Evolutionary conservation across 2,888 invertebrate species (phyloP).

Genomic region (Ctenicera cuprea): DNA sequence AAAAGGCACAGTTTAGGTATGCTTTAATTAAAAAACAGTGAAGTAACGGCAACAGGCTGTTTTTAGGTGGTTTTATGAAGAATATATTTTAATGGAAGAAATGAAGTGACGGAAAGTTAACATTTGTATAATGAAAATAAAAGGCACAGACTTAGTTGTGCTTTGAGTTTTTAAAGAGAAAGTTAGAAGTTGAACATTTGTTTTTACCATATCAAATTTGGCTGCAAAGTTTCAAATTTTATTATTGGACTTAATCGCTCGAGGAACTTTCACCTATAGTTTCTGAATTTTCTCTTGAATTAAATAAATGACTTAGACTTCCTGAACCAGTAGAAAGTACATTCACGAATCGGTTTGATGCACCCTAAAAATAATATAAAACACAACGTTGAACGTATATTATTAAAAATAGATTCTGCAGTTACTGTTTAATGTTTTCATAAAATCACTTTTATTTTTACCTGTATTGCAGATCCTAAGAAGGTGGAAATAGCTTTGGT

Average conservation of each 20-base stretch:
- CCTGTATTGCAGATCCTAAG: conserved; percentile 86
- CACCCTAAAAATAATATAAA: conserved; percentile 62
- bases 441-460: conserved; percentile 64
- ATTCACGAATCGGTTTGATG: conserved; percentile 62
- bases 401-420: background rate
- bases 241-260: conserved; percentile 48
- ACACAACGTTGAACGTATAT: conserved; percentile 8
- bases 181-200: background rate
- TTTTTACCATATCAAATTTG: conserved; percentile 36
- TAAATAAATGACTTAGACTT: conserved; percentile 56
- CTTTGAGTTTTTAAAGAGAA: conserved; percentile 17
- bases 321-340: conserved; percentile 61
- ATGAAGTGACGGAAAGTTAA: background rate
- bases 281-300: conserved; percentile 47
- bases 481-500: conserved; percentile 87
- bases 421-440: background rate
- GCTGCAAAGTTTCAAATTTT: conserved; percentile 1
- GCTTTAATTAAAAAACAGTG: too few species aligned
- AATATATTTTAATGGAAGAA: background rate
- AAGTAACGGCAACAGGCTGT: too few species aligned
- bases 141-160: conserved; percentile 18
- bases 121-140: conserved; percentile 4
- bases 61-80: too few species aligned
- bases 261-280: conserved; percentile 49
- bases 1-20: conserved; percentile 26